phyloP scores from a whole-genome alignment of 2,113 vertebrate species.

The Corydoras sp. region DNA sequence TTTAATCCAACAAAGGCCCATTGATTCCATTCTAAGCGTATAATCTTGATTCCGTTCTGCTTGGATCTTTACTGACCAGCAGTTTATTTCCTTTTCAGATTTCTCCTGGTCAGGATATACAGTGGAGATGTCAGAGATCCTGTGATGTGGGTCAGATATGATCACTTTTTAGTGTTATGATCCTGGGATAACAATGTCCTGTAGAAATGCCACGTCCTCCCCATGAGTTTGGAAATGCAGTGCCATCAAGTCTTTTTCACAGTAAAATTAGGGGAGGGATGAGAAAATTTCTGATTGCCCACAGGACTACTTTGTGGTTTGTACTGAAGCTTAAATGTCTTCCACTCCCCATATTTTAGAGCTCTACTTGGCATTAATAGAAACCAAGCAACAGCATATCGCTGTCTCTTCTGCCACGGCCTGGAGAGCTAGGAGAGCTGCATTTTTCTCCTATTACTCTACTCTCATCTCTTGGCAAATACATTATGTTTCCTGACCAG shows the following conservation, averaged over 20 bases:
- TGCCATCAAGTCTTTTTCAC: constrained; percentile 17
- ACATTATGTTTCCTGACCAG: constrained; percentile 30
- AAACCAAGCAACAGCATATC: constrained; percentile 42
- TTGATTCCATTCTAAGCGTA: no score
- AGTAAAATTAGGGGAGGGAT: constrained; percentile 23
- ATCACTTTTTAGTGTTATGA: not conserved
- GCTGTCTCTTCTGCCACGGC: constrained; percentile 38
- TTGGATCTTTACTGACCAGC: no score
- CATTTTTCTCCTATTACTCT: constrained; percentile 46
- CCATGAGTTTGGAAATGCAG: not conserved
- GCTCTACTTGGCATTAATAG: constrained; percentile 36
- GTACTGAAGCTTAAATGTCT: constrained; percentile 42
- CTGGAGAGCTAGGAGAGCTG: constrained; percentile 25
- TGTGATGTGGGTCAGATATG: not conserved
- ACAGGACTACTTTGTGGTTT: constrained; percentile 39
- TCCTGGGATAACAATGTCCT: not conserved
- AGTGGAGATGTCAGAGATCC: not conserved
- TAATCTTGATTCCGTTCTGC: no score
- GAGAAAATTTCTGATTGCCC: constrained; percentile 46
- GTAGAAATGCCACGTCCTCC: constrained; percentile 6
- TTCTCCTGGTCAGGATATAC: no score
- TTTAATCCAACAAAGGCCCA: no score
- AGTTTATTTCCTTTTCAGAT: no score
- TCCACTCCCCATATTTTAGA: constrained; percentile 45
- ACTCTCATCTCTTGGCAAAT: constrained; percentile 42